Percentiles rank a stretch among this genome's conserved stretches.
These are phyloP conservation scores for Melipona beecheii DNA, from an alignment of 2,888 invertebrate species.

Conservation along the genomic window DNA sequence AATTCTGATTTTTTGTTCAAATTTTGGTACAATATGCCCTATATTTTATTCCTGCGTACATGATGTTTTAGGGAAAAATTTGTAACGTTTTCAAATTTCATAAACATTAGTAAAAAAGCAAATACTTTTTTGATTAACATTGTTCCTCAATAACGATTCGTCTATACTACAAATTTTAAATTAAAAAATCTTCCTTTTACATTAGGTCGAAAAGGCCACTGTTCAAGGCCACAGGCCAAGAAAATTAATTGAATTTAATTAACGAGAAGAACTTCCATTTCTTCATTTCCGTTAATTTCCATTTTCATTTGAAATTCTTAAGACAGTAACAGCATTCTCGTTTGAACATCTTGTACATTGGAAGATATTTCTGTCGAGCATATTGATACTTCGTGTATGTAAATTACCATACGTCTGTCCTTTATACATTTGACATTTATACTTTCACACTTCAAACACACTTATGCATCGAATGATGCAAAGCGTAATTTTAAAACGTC, in stretches of 20 bases:
- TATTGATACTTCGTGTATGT: conserved; percentile 67
- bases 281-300: conserved; percentile 56
- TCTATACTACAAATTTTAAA: conserved; percentile 69
- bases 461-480: conserved; percentile 63
- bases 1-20: conserved; percentile 44
- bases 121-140: conserved; percentile 66
- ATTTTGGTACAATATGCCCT: conserved; percentile 71
- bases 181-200: conserved; percentile 73
- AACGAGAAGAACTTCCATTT: conserved; percentile 64
- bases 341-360: conserved; percentile 73
- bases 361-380: conserved; percentile 71
- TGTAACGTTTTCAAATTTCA: conserved; percentile 45
- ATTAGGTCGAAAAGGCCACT: conserved; percentile 82
- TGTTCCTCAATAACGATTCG: conserved; percentile 58
- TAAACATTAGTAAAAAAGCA: conserved; percentile 66
- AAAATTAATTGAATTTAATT: conserved; percentile 77
- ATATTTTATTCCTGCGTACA: conserved; percentile 70
- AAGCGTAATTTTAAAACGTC: conserved; percentile 65
- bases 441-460: conserved; percentile 62
- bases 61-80: conserved; percentile 68
- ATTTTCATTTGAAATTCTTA: conserved; percentile 50
- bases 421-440: conserved; percentile 57
- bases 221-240: conserved; percentile 81
- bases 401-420: conserved; percentile 62
- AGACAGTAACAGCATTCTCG: conserved; percentile 61